phyloP scores from a whole-genome alignment of 2,113 vertebrate genomes.

The Perognathus longimembris region DNA sequence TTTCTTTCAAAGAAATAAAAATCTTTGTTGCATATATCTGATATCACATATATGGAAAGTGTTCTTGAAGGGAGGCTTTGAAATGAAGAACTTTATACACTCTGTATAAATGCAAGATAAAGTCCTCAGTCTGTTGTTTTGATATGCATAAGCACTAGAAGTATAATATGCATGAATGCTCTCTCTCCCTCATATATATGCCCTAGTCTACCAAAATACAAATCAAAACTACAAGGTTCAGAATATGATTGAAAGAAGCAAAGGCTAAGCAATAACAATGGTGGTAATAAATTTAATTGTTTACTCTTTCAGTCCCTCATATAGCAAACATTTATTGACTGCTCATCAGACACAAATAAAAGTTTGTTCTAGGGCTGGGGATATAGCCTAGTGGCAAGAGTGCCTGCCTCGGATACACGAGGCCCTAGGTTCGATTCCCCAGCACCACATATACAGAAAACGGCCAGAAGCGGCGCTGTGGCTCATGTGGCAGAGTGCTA shows the following conservation, averaged over 20 bases:
- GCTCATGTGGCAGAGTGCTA: too few species aligned
- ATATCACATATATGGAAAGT: background rate
- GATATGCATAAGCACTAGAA: background rate
- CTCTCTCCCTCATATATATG: background rate
- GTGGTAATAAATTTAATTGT: background rate
- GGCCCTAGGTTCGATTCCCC: too few species aligned
- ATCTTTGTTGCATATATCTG: background rate
- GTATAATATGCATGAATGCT: background rate
- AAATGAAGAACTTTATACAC: background rate
- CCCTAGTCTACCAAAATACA: background rate
- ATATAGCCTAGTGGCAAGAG: too few species aligned
- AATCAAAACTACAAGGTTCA: constrained; percentile 8
- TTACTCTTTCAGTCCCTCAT: background rate
- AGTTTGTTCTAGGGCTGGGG: background rate
- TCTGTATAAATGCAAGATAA: background rate
- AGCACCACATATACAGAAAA: too few species aligned
- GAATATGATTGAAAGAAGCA: constrained; percentile 1
- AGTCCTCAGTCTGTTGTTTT: background rate
- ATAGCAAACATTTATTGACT: background rate
- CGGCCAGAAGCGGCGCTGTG: too few species aligned
- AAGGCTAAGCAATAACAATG: background rate
- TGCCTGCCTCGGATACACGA: too few species aligned
- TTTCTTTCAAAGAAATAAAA: constrained; percentile 27
- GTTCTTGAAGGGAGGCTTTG: background rate
- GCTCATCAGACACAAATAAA: background rate